A percentile compares a stretch with the other conserved stretches of the same genome.
Evolutionary conservation across 2,113 vertebrate genomes (phyloP).

Genomic region (Aplodontia rufa): DNA sequence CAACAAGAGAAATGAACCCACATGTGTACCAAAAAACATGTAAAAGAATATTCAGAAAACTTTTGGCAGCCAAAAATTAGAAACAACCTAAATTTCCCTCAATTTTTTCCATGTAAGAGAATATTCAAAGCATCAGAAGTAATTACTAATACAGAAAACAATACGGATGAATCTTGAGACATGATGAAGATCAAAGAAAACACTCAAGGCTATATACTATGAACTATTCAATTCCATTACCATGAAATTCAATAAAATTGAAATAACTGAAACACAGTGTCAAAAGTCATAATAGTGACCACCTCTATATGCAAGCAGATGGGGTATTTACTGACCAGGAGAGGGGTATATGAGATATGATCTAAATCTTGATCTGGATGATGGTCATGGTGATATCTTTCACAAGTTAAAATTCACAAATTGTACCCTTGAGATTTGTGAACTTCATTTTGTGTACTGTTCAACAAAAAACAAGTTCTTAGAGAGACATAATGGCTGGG

Average conservation of each 20-base stretch:
- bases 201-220: not conserved
- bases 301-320: not conserved
- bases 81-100: not conserved
- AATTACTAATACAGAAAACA: not conserved
- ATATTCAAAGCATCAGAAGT: not conserved
- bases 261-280: not conserved
- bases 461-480: slow-evolving; percentile 11
- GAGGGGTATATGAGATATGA: not conserved
- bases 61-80: not conserved
- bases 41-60: not conserved
- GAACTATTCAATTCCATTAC: not conserved
- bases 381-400: not conserved
- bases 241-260: not conserved
- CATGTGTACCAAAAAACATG: not conserved
- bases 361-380: not conserved
- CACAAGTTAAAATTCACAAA: not conserved
- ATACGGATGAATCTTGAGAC: not conserved
- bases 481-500: not conserved
- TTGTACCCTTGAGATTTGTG: not conserved
- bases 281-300: not conserved
- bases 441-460: not conserved
- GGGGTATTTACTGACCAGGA: not conserved
- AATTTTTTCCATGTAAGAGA: not conserved
- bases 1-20: not conserved
- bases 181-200: not conserved